phyloP scores from a whole-genome alignment of 1,140 invertebrate genomes.

The Micrasema longulum region DNA sequence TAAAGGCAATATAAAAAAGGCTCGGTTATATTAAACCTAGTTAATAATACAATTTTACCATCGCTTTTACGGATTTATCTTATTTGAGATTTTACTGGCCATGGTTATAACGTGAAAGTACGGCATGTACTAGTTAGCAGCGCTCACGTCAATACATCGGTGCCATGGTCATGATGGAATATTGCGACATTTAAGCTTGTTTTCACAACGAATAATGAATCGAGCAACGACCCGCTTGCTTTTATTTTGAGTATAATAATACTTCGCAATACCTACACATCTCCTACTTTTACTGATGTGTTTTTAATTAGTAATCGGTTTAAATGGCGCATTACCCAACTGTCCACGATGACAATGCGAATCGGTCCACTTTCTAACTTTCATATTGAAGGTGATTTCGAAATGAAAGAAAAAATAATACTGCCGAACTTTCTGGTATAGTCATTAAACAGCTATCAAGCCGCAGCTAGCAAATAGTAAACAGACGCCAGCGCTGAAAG shows the following conservation, averaged over 20 bases:
- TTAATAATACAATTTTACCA: constrained; percentile 5
- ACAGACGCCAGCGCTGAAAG: constrained; percentile 24
- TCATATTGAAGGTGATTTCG: constrained; percentile 33
- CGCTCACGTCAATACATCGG: constrained; percentile 12
- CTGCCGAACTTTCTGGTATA: constrained; percentile 26
- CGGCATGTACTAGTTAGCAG: constrained; percentile 15
- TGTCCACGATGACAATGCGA: constrained; percentile 34
- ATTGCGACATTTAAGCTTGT: constrained; percentile 28
- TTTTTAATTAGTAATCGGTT: constrained; percentile 9
- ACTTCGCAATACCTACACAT: constrained; percentile 18
- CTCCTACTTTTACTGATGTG: constrained; percentile 22
- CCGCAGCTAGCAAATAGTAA: background rate
- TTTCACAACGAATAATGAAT: constrained; percentile 30
- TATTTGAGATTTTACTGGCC: constrained; percentile 21
- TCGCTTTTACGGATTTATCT: constrained; percentile 16
- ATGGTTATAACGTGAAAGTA: constrained; percentile 30
- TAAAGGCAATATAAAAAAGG: constrained; percentile 21
- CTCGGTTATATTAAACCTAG: constrained; percentile 1
- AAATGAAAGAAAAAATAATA: constrained; percentile 31
- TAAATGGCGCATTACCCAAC: constrained; percentile 21
- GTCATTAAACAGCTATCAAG: constrained; percentile 33
- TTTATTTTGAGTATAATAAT: constrained; percentile 6
- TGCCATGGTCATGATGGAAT: constrained; percentile 29
- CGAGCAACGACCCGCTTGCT: constrained; percentile 16
- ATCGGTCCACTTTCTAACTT: constrained; percentile 41